These are phyloP conservation scores for Congeria kusceri DNA, from an alignment of 2,888 invertebrate genomes.

Conservation along the genomic window DNA sequence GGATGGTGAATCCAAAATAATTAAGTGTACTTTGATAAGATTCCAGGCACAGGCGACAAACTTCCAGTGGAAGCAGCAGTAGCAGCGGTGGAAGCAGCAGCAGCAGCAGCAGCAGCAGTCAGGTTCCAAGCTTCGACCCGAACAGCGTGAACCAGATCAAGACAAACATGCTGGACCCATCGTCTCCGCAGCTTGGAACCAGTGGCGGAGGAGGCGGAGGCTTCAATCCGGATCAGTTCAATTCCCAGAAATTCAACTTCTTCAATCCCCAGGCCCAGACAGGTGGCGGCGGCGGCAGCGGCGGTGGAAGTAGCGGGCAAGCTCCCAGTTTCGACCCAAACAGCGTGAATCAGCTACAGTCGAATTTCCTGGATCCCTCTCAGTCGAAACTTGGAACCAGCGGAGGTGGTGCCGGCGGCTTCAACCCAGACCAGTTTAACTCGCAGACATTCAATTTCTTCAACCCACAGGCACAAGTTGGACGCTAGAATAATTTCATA, in stretches of 20 bases:
- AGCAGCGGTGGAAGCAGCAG: neutral
- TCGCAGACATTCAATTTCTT: conserved; percentile 42
- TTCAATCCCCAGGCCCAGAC: conserved; percentile 59
- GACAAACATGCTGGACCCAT: conserved; percentile 46
- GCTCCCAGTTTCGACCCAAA: conserved; percentile 41
- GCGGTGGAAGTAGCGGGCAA: conserved; percentile 27
- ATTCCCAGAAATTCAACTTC: conserved; percentile 60
- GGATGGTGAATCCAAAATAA: too few relatives aligned
- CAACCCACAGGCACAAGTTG: conserved; percentile 45
- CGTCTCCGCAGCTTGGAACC: conserved; percentile 35
- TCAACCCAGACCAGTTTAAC: conserved; percentile 46
- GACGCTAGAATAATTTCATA: too few relatives aligned
- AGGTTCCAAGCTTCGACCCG: conserved; percentile 33
- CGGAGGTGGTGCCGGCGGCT: conserved; percentile 21
- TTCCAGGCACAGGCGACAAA: too few relatives aligned
- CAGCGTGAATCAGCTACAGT: conserved; percentile 30
- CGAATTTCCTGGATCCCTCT: conserved; percentile 48
- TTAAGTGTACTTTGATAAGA: too few relatives aligned
- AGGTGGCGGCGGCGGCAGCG: conserved; percentile 16
- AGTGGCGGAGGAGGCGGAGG: conserved; percentile 36
- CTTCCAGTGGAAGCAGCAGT: conserved; percentile 5
- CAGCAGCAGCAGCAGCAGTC: neutral
- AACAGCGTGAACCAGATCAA: conserved; percentile 37
- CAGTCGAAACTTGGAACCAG: conserved; percentile 34
- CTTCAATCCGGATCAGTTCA: conserved; percentile 64